Evolutionary conservation across 2,113 vertebrate genomes (phyloP).

Genomic region (Callaeas wilsoni): DNA sequence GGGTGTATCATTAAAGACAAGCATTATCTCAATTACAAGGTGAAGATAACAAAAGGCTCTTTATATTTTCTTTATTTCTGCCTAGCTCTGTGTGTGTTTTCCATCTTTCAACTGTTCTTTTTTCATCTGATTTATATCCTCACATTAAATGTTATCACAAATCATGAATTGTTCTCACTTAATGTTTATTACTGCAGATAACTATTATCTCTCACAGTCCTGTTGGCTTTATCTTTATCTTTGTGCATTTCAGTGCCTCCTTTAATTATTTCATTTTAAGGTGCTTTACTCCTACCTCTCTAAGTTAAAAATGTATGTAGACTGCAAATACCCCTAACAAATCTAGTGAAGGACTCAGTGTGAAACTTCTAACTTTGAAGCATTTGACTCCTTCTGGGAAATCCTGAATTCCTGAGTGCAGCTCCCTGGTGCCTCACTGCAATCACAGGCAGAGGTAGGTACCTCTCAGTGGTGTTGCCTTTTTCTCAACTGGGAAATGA

Average conservation of each 20-base stretch:
- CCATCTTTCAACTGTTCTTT: not conserved
- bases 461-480: not conserved
- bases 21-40: conserved; percentile 47
- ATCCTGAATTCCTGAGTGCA: not conserved
- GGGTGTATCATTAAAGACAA: conserved; percentile 1
- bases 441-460: not conserved
- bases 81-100: not conserved
- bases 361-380: not conserved
- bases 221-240: conserved; percentile 54
- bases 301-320: not conserved
- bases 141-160: conserved; percentile 60
- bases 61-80: conserved; percentile 11
- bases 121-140: conserved; percentile 63
- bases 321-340: not conserved
- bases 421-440: not conserved
- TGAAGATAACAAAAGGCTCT: conserved; percentile 40
- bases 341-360: not conserved
- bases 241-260: conserved; percentile 32
- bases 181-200: conserved; percentile 65
- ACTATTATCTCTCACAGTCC: conserved; percentile 43
- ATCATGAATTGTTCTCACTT: conserved; percentile 58
- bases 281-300: conserved; percentile 8
- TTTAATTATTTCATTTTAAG: conserved; percentile 64
- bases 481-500: too few relatives aligned
- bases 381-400: not conserved